Percentiles rank a stretch among this genome's conserved stretches.
phyloP scores from a whole-genome alignment of 2,797 vertebrate genomes.

The Tamandua tetradactyla region DNA sequence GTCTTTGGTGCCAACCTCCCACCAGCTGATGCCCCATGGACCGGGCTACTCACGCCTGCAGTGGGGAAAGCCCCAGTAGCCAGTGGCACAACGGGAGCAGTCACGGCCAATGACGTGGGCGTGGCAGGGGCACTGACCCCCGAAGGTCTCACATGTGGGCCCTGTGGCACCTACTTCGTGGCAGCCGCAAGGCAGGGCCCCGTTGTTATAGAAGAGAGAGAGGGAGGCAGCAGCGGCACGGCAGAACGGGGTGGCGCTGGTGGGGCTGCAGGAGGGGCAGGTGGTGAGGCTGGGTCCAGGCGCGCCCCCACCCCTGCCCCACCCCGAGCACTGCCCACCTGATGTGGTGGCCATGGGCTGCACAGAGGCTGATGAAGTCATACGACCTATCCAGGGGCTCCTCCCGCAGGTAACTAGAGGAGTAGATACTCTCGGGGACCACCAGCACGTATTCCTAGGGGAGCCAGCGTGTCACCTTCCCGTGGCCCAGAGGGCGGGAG shows the following conservation, averaged over 20 bases:
- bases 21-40: accelerated
- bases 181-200: conserved; percentile 92
- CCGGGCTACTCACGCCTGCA: conserved; percentile 92
- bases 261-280: conserved; percentile 83
- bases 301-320: accelerated
- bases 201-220: conserved; percentile 96
- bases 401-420: conserved; percentile 91
- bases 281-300: background rate
- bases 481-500: background rate
- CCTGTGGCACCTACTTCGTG: conserved; percentile 91
- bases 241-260: conserved; percentile 90
- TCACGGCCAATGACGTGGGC: conserved; percentile 94
- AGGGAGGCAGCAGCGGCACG: conserved; percentile 89
- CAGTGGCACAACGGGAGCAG: conserved; percentile 95
- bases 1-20: accelerated
- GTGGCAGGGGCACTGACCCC: conserved; percentile 93
- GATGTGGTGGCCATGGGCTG: conserved; percentile 93
- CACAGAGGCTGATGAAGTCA: conserved; percentile 96
- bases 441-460: conserved; percentile 93
- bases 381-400: conserved; percentile 96
- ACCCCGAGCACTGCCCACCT: conserved; percentile 83
- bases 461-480: background rate
- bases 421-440: conserved; percentile 93
- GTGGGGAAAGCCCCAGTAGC: conserved; percentile 96
- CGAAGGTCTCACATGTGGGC: conserved; percentile 90